Evolutionary conservation across 2,113 vertebrate species (phyloP).

Genomic region (Pterocles gutturalis): DNA sequence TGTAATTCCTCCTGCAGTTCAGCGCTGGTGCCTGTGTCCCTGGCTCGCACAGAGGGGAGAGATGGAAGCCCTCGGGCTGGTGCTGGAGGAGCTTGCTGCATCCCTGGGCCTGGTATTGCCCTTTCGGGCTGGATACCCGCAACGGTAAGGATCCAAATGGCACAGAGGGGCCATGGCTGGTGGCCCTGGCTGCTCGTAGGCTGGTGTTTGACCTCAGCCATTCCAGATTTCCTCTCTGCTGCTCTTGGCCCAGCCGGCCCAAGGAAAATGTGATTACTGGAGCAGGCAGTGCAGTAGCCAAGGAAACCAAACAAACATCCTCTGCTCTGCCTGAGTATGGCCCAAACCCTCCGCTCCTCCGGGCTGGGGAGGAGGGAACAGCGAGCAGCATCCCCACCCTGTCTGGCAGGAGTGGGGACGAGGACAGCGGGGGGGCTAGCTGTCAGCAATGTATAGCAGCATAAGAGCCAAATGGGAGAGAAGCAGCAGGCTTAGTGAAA

Average conservation of each 20-base stretch:
- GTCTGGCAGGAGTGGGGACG: background rate
- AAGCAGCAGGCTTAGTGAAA: background rate
- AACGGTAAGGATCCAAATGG: background rate
- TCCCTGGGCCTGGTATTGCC: background rate
- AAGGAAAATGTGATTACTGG: conserved; percentile 68
- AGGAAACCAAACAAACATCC: conserved; percentile 76
- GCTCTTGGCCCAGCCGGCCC: background rate
- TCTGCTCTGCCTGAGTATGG: background rate
- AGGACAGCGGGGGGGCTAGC: background rate
- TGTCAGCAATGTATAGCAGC: background rate
- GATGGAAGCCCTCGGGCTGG: background rate
- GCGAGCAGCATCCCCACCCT: conserved; percentile 25
- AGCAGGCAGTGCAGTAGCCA: conserved; percentile 60
- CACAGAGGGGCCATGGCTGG: background rate
- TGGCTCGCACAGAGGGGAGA: background rate
- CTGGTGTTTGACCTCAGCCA: conserved; percentile 47
- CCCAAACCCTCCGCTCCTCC: conserved; percentile 9
- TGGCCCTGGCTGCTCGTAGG: background rate
- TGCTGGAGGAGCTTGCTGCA: background rate
- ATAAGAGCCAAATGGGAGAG: background rate
- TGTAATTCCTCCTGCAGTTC: conserved; percentile 21
- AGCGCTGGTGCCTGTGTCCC: background rate
- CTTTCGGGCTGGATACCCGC: background rate
- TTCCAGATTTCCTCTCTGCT: conserved; percentile 13
- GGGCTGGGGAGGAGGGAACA: background rate